A percentile compares a stretch with the other conserved stretches of the same genome.
These are phyloP conservation scores for Notamacropus eugenii DNA, from an alignment of 2,797 vertebrate genomes.

Conservation along the genomic window DNA sequence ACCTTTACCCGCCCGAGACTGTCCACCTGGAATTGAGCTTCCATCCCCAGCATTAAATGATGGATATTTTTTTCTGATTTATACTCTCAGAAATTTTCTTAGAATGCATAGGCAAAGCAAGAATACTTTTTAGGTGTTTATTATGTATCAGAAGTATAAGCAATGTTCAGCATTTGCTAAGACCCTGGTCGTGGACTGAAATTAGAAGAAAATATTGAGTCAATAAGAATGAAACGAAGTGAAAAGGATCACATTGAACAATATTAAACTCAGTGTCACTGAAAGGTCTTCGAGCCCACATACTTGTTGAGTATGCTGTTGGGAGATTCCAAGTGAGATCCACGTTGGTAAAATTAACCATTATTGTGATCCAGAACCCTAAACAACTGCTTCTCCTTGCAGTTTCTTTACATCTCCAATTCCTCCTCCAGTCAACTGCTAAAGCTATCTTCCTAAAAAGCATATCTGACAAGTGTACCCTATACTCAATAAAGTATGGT, in stretches of 20 bases:
- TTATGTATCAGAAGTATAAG: neutral
- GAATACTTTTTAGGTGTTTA: neutral
- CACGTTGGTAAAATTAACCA: neutral
- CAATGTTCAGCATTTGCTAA: neutral
- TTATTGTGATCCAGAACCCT: neutral
- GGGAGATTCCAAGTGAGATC: neutral
- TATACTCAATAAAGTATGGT: too few species aligned
- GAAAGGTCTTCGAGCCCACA: neutral
- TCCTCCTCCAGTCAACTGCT: fast-evolving
- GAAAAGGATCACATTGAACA: neutral
- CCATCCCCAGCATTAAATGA: too few species aligned
- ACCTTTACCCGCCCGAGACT: too few species aligned
- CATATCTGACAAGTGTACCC: neutral
- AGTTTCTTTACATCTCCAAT: neutral
- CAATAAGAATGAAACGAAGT: neutral
- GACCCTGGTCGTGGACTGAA: neutral
- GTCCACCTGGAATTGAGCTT: too few species aligned
- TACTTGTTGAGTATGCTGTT: neutral
- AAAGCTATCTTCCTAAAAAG: neutral
- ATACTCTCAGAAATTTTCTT: neutral
- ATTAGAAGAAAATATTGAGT: neutral
- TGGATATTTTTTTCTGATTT: neutral
- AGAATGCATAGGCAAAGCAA: neutral
- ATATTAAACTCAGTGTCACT: neutral
- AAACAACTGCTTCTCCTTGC: too few species aligned